These are phyloP conservation scores for Nasonia giraulti DNA, from an alignment of 1,140 invertebrate species.

Conservation along the genomic window DNA sequence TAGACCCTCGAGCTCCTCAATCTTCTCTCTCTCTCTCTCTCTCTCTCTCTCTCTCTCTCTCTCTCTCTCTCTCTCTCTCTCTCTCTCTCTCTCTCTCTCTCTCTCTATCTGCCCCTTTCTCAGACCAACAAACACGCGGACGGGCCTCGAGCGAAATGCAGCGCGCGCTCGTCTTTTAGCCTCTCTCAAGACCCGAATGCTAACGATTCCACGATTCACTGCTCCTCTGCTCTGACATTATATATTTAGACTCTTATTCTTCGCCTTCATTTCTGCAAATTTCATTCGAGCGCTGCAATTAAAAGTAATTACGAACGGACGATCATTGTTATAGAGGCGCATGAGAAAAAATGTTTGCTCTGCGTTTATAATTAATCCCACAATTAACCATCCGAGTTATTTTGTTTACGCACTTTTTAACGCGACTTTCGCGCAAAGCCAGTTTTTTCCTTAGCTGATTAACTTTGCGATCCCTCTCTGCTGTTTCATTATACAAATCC, in stretches of 20 bases:
- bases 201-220: neutral
- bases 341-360: too few relatives aligned
- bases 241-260: too few relatives aligned
- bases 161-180: neutral
- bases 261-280: too few relatives aligned
- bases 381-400: too few relatives aligned
- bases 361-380: too few relatives aligned
- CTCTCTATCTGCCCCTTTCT: neutral
- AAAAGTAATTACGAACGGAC: too few relatives aligned
- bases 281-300: too few relatives aligned
- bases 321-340: too few relatives aligned
- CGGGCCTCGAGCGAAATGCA: neutral
- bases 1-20: conserved; percentile 44
- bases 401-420: too few relatives aligned
- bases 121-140: neutral
- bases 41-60: neutral
- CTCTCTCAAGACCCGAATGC: neutral
- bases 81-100: neutral
- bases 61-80: neutral
- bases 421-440: too few relatives aligned
- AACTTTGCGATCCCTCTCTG: too few relatives aligned
- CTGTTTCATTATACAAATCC: neutral
- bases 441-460: too few relatives aligned
- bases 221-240: neutral
- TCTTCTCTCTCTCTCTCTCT: conserved; percentile 19